A percentile compares a stretch with the other conserved stretches of the same genome.
These are phyloP conservation scores for Neria commutata DNA, from an alignment of 2,888 invertebrate species.

Conservation along the genomic window DNA sequence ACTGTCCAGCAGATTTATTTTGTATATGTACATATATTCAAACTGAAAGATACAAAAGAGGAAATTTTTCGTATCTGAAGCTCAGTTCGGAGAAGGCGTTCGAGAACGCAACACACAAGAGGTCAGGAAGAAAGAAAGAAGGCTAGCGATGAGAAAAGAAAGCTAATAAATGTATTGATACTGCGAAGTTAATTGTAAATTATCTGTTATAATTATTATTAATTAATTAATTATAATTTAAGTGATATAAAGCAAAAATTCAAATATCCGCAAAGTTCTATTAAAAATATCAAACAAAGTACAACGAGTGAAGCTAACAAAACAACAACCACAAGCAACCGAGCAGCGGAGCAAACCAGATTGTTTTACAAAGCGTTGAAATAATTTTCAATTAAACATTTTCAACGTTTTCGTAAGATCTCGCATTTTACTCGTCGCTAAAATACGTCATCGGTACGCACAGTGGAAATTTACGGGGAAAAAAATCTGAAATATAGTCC, in stretches of 20 bases:
- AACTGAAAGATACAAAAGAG: too few species aligned
- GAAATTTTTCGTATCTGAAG: too few species aligned
- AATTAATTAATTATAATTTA: constrained; percentile 45
- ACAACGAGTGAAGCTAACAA: constrained; percentile 12
- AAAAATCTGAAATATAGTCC: too few species aligned
- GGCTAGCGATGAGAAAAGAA: constrained; percentile 12
- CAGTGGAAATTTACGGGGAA: constrained; percentile 24
- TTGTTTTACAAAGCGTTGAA: constrained; percentile 25
- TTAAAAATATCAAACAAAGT: constrained; percentile 31
- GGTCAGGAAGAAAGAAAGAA: constrained; percentile 40
- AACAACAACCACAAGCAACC: constrained; percentile 1
- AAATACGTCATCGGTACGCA: constrained; percentile 12
- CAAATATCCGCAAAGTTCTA: constrained; percentile 47
- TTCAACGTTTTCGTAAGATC: constrained; percentile 23
- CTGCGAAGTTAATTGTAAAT: constrained; percentile 26
- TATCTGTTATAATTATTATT: constrained; percentile 36
- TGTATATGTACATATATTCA: too few species aligned
- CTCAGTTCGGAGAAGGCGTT: constrained; percentile 53
- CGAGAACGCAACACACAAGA: constrained; percentile 43
- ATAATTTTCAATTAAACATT: constrained; percentile 29
- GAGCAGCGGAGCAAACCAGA: too few species aligned
- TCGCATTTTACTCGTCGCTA: not conserved
- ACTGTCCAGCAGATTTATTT: too few species aligned
- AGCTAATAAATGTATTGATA: constrained; percentile 39
- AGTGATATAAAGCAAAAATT: constrained; percentile 44